phyloP scores from a whole-genome alignment of 1,140 invertebrate species.

The Vanessa atalanta region DNA sequence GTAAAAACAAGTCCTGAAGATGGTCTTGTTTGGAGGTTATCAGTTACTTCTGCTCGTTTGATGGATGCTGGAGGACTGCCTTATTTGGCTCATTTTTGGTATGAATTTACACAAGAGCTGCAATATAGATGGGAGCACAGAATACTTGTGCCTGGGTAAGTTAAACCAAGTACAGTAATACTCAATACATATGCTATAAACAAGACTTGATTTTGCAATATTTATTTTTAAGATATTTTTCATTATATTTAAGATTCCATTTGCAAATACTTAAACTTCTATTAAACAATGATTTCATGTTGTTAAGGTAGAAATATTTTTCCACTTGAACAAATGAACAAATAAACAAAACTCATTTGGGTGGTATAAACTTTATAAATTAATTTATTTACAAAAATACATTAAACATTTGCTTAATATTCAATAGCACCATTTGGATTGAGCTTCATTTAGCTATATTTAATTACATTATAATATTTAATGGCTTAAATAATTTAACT shows the following conservation, averaged over 20 bases:
- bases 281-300: background rate
- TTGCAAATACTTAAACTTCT: background rate
- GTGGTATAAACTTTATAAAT: conserved; percentile 12
- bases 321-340: background rate
- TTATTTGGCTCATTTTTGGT: conserved; percentile 94
- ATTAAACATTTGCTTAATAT: conserved; percentile 11
- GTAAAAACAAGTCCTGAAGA: conserved; percentile 90
- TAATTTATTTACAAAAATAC: conserved; percentile 30
- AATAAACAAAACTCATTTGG: background rate
- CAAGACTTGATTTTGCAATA: background rate
- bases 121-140: conserved; percentile 93
- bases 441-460: conserved; percentile 46
- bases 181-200: background rate
- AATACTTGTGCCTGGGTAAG: conserved; percentile 92
- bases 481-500: conserved; percentile 1
- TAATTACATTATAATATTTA: conserved; percentile 21
- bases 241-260: background rate
- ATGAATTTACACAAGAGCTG: conserved; percentile 94
- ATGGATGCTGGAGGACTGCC: conserved; percentile 89
- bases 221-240: background rate
- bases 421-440: conserved; percentile 70
- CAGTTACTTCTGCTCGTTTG: conserved; percentile 89
- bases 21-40: conserved; percentile 91
- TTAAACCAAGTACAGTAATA: conserved; percentile 44
- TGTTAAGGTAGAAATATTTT: background rate